Evolutionary conservation across 2,797 vertebrate genomes (phyloP), one percentile per base, ranked within the genome.

Genomic region (Distichodus sexfasciatus): DNA sequence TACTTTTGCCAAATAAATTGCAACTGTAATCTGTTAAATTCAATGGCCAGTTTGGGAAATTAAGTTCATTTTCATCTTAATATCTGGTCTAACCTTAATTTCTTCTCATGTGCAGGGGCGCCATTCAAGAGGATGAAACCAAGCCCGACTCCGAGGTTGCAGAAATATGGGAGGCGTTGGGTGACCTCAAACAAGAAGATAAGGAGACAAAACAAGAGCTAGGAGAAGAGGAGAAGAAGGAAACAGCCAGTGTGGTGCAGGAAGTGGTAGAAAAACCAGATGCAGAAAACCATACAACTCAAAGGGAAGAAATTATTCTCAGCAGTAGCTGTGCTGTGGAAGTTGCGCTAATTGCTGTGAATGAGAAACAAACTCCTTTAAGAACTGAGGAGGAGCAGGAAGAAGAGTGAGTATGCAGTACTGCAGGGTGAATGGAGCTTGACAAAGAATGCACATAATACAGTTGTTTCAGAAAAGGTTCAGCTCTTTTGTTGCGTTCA

Each of bases 361-460:
- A 23, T 0, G 71, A 76, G 23, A 58, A 63, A 26, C 71, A 79
- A 73, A 31, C 7, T 35, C 38, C 8, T 10, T 23, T 31, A 69
- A 69, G 29, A 43, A 72, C 48, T n/a, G 67, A 75, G 0, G 29
- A 28, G 28, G 70, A 72, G 14, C 43, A 51, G 14, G 31, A 50
- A 0, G 76, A 75, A 77, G 88, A 87, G 90, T 91, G 67, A 64
- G 85, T 75, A 58, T 0, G 15, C n/a, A n/a, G n/a, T n/a, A n/a
- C n/a, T n/a, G n/a, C n/a, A n/a, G n/a, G n/a, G n/a, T n/a, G n/a
- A n/a, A n/a, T n/a, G n/a, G n/a, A n/a, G n/a, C n/a, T n/a, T n/a
- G n/a, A n/a, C n/a, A n/a, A n/a, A n/a, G n/a, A n/a, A n/a, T n/a
- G n/a, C n/a, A n/a, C n/a, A n/a, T n/a, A n/a, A n/a, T n/a, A n/a